A percentile compares a stretch with the other conserved stretches of the same genome.
phyloP scores from a whole-genome alignment of 2,888 invertebrate species.

The Adineta ricciae region DNA sequence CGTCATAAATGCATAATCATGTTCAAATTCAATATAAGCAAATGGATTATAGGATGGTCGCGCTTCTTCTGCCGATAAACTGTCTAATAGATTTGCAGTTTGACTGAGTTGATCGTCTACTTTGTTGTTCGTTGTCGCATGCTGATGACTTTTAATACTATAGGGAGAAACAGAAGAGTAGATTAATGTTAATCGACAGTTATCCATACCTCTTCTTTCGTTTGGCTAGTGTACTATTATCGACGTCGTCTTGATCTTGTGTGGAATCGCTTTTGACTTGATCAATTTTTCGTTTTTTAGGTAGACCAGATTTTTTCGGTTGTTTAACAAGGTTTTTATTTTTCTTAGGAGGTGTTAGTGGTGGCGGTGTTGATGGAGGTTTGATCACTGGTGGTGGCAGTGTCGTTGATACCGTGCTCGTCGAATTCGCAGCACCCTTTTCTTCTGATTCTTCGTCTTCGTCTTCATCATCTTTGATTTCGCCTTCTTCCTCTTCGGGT shows the following conservation, averaged over 20 bases:
- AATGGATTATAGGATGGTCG: not conserved
- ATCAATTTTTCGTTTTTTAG: not conserved
- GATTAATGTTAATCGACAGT: not conserved
- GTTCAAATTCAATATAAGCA: slow-evolving; percentile 14
- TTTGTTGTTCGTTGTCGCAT: not conserved
- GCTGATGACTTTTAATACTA: not conserved
- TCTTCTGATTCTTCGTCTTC: not conserved
- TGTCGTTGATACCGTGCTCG: not conserved
- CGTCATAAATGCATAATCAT: not conserved
- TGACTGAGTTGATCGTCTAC: not conserved
- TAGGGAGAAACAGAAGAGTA: not conserved
- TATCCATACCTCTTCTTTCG: not conserved
- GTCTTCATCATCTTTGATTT: slow-evolving; percentile 24
- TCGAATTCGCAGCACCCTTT: not conserved
- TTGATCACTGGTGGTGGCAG: not conserved
- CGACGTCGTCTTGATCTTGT: not conserved
- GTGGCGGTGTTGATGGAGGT: not conserved
- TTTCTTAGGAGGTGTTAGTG: not conserved
- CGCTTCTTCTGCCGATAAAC: not conserved
- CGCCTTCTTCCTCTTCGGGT: slow-evolving; percentile 35
- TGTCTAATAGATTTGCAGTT: not conserved
- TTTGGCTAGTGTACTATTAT: not conserved
- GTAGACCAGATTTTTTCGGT: not conserved
- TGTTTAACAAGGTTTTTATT: not conserved
- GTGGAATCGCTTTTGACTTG: not conserved